Base-by-base conservation (phyloP, 2,797 vertebrate species). In the Microctenopoma steveboyesi region DNA sequence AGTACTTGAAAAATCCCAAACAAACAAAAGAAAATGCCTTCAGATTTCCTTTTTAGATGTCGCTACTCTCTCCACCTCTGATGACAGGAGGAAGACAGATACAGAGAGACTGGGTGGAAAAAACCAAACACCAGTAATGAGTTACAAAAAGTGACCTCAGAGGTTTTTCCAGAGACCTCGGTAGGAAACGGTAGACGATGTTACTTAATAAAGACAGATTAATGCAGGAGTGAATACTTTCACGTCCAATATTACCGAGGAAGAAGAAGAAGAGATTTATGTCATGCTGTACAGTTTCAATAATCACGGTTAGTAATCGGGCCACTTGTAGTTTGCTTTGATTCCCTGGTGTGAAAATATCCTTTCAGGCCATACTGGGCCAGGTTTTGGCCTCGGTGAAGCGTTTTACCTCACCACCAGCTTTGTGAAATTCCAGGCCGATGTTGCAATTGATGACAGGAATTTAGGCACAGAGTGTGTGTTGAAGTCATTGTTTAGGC, bases 401-500 rank as follows among this genome's bases (percentile, higher is more conserved):
- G 64, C 12, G 0, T 59, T 82, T 55, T 65, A 78, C 64, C 56
- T 79, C 59, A 69, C 72, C 77, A 54, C 72, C 66, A 50, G 40
- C 75, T 68, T 52, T 67, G 62, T 69, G 52, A 80, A 70, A 85
- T 81, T 81, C 78, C 74, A 62, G 53, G 28, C 43, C 16, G 35
- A 75, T 78, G 72, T 72, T 66, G 72, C 74, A 78, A 72, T 52
- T 45, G 74, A 63, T 61, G 64, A 79, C 54, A 67, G 64, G 45
- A 69, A 50, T 68, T 64, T 50, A 65, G 61, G 27, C 51, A 58
- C 47, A 8, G 46, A 72, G 28, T 18, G 37, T 40, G 22, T 18
- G 18, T 60, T 77, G 0, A 37, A 78, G 68, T 81, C 74, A 74
- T 84, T 88, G 82, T 86, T 78, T 28, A 37, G 57, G 63, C 40